Conservation (phyloP, 2,888 invertebrate genomes). For the Habroteleia sp. region DNA sequence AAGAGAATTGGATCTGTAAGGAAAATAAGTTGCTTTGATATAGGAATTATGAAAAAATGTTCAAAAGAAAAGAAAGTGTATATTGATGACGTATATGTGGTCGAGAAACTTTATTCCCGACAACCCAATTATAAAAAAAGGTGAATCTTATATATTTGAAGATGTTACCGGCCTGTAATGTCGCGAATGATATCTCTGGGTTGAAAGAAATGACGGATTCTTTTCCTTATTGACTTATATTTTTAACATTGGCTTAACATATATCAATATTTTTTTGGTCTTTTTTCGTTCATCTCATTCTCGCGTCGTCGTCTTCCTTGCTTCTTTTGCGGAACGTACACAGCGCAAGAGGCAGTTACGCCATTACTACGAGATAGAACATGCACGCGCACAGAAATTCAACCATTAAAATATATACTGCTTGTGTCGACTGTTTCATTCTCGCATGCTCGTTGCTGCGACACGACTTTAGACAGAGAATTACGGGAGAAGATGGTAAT, state of each 20-base stretch:
- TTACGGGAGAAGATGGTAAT: constrained; percentile 76
- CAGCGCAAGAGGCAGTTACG: constrained; percentile 55
- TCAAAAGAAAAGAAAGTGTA: too few relatives aligned
- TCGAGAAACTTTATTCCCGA: too few relatives aligned
- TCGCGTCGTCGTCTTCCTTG: constrained; percentile 34
- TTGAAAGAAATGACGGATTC: constrained; percentile 37
- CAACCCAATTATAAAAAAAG: too few relatives aligned
- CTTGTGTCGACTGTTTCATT: constrained; percentile 73
- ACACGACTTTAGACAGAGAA: constrained; percentile 74
- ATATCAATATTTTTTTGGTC: constrained; percentile 40
- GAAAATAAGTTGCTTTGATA: too few relatives aligned
- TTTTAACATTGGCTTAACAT: constrained; percentile 43
- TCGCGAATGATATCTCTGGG: constrained; percentile 14
- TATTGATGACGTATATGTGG: too few relatives aligned
- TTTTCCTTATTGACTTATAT: constrained; percentile 35
- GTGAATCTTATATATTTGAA: too few relatives aligned
- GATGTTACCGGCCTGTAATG: too few relatives aligned
- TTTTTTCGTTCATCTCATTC: constrained; percentile 27
- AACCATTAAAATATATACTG: constrained; percentile 76
- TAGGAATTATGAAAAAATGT: too few relatives aligned
- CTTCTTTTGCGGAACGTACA: constrained; percentile 54
- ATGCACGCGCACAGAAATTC: constrained; percentile 72
- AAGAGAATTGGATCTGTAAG: too few relatives aligned
- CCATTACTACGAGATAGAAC: constrained; percentile 70
- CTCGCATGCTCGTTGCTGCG: constrained; percentile 69